phyloP scores from a whole-genome alignment of 2,888 invertebrate genomes.

The Ormyrus thymus region DNA sequence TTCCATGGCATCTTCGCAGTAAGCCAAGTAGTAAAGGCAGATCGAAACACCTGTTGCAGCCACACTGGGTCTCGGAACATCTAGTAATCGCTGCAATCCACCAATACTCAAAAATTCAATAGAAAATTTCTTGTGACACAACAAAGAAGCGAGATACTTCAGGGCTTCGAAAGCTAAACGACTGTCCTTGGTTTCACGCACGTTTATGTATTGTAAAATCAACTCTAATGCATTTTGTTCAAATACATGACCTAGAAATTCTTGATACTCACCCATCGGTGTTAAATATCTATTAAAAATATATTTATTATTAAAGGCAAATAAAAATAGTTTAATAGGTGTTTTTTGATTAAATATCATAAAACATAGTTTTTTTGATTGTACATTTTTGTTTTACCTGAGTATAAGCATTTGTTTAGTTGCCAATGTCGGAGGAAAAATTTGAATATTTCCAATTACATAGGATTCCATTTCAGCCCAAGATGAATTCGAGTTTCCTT shows the following conservation, averaged over 20 bases:
- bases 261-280: slow-evolving; percentile 98
- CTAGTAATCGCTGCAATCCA: slow-evolving; percentile 89
- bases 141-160: slow-evolving; percentile 93
- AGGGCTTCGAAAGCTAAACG: slow-evolving; percentile 96
- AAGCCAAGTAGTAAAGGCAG: slow-evolving; percentile 96
- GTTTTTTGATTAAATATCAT: not conserved
- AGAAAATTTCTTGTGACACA: slow-evolving; percentile 99
- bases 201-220: slow-evolving; percentile 92
- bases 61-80: slow-evolving; percentile 94
- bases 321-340: not conserved
- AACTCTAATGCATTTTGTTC: slow-evolving; percentile 94
- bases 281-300: slow-evolving; percentile 85
- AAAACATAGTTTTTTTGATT: not conserved
- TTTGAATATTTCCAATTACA: slow-evolving; percentile 91
- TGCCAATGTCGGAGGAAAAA: slow-evolving; percentile 91
- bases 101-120: slow-evolving; percentile 94
- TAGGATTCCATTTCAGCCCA: slow-evolving; percentile 94
- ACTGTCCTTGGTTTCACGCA: slow-evolving; percentile 91
- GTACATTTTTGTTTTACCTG: slow-evolving; percentile 71
- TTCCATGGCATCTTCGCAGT: slow-evolving; percentile 98
- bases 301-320: slow-evolving; percentile 1
- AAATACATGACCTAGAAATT: slow-evolving; percentile 94
- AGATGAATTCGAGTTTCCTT: slow-evolving; percentile 82
- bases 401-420: slow-evolving; percentile 95
- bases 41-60: slow-evolving; percentile 98